Percentiles rank a stretch among this genome's conserved stretches.
Conservation (phyloP, 2,888 invertebrate genomes). For the Microplitis manilae region DNA sequence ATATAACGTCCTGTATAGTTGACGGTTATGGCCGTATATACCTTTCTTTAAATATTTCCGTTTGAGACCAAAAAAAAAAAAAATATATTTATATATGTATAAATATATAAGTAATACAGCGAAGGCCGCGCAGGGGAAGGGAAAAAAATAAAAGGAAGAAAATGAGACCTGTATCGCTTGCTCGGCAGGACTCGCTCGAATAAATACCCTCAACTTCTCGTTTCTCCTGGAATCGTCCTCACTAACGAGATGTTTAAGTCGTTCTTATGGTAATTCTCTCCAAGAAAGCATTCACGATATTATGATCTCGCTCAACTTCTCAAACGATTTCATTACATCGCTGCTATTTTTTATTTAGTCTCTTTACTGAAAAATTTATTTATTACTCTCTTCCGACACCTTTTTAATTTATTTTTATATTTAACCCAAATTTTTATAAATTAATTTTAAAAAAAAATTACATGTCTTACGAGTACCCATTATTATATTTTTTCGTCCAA, state of each 20-base stretch:
- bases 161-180: constrained; percentile 22
- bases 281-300: constrained; percentile 34
- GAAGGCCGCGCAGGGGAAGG: neutral
- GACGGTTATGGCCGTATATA: constrained; percentile 25
- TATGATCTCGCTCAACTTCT: constrained; percentile 29
- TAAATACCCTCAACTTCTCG: constrained; percentile 30
- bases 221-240: constrained; percentile 36
- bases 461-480: neutral
- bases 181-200: constrained; percentile 32
- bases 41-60: constrained; percentile 42
- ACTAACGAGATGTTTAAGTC: constrained; percentile 44
- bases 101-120: constrained; percentile 20
- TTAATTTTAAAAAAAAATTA: neutral
- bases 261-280: constrained; percentile 43
- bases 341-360: constrained; percentile 6
- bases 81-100: too few species aligned
- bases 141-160: constrained; percentile 3
- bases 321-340: constrained; percentile 39
- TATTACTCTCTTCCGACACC: neutral
- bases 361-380: neutral
- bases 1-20: constrained; percentile 13
- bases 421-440: too few species aligned
- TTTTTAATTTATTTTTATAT: neutral
- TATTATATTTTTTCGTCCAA: neutral
- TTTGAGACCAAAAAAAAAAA: constrained; percentile 30